A percentile compares a stretch with the other conserved stretches of the same genome.
phyloP scores from a whole-genome alignment of 2,113 vertebrate species.

The Loxodonta africana region DNA sequence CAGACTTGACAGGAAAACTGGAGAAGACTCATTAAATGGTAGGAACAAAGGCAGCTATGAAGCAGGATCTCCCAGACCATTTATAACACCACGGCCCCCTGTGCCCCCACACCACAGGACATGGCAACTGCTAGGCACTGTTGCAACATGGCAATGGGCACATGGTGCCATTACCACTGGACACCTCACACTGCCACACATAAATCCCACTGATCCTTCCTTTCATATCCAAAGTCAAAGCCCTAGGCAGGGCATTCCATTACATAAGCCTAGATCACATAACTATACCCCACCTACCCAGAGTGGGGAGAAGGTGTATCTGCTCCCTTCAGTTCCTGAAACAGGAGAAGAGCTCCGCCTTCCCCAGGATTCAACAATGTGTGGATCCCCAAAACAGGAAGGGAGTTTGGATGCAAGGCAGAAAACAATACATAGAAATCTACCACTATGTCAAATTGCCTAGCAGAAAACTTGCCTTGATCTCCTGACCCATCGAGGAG shows the following conservation, averaged over 20 bases:
- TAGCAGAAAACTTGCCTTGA: not conserved
- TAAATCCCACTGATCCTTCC: not conserved
- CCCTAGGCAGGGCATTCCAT: not conserved
- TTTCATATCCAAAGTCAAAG: not conserved
- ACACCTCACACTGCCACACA: not conserved
- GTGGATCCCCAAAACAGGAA: not conserved
- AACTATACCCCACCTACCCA: not conserved
- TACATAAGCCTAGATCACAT: not conserved
- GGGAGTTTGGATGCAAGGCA: not conserved
- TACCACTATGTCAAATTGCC: not conserved
- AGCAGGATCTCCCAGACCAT: not conserved
- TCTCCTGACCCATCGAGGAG: not conserved
- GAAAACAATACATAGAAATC: not conserved
- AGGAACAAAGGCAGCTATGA: not conserved
- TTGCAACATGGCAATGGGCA: not conserved
- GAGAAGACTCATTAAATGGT: not conserved
- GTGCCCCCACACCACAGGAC: not conserved
- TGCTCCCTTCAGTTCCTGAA: not conserved
- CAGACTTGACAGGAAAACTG: slow-evolving; percentile 4
- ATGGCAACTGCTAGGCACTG: rapidly evolving
- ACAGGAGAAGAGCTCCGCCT: not conserved
- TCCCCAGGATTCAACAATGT: not conserved
- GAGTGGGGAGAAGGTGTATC: not conserved
- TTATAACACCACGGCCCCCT: too few relatives aligned
- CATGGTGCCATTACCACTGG: too few relatives aligned